Evolutionary conservation across 2,113 vertebrate species (phyloP).

Genomic region (Gopherus flavomarginatus): DNA sequence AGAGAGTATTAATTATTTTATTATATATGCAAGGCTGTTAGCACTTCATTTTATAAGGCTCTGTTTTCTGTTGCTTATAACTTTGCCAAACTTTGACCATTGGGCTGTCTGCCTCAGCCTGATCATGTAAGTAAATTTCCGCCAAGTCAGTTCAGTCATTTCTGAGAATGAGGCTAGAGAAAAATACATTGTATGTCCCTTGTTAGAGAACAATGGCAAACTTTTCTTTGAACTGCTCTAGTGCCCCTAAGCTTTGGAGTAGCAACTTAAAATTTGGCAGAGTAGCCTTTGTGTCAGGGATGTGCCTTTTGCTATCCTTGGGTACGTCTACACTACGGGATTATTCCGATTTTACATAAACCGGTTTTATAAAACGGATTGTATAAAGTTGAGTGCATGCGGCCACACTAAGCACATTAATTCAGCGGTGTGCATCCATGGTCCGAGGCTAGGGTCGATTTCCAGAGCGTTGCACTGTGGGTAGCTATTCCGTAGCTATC

Average conservation of each 20-base stretch:
- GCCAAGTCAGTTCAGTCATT: not conserved
- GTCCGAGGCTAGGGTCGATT: too few species aligned
- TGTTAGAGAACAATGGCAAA: too few species aligned
- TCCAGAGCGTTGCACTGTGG: too few species aligned
- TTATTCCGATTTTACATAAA: too few species aligned
- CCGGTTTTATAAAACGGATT: too few species aligned
- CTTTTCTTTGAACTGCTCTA: too few species aligned
- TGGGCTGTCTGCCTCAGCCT: not conserved
- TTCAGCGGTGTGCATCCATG: too few species aligned
- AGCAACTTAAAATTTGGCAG: not conserved
- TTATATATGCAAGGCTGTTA: not conserved
- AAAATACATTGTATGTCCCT: not conserved
- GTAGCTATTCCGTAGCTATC: too few species aligned
- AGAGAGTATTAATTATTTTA: not conserved
- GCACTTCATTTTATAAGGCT: not conserved
- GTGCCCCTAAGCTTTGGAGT: not conserved
- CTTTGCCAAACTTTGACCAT: not conserved
- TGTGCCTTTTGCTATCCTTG: fast-evolving
- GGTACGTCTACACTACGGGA: too few species aligned
- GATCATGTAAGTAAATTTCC: not conserved
- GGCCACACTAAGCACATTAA: too few species aligned
- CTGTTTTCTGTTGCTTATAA: not conserved
- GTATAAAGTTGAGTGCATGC: too few species aligned
- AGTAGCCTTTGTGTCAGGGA: not conserved
- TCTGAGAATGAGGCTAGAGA: not conserved